Base-by-base conservation (phyloP, 2,888 invertebrate genomes). In the Drosophila subsilvestris region DNA sequence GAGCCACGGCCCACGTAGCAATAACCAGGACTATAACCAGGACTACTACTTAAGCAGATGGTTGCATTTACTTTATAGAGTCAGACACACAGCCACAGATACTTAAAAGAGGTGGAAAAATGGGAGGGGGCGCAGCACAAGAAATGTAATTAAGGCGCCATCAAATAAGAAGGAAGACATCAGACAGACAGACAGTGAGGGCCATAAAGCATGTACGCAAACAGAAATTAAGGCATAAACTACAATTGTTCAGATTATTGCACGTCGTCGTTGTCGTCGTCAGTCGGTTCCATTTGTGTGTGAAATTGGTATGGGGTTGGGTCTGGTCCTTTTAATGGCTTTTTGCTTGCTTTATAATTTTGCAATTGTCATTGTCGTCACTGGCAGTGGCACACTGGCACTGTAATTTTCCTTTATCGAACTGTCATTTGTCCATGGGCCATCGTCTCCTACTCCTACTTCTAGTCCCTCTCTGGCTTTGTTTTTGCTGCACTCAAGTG, bases 201-300 rank as follows among this genome's bases (percentile, higher is more conserved):
- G 72, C 67, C 55, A 74, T 86, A 79, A 83, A 86, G 75, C 68
- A 80, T 56, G 75, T 68, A 57, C 65, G 57, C 58, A 67, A 73
- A 61, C 60, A 59, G 65, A 65, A 84, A 84, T 73, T 63, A 58
- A 71, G 63, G 76, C 82, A 77, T 71, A 71, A 68, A 84, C 72
- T 69, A 77, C 75, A 79, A 74, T 67, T 79, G 79, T 20, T 54
- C 55, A 74, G 74, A 74, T 74, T 74, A 74, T 74, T 74, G 79
- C 75, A 83, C 77, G 75, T 76, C 77, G 61, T 60, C 25, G 22
- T 54, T 6, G 10, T 22, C 43, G n/a, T 12, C 20, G 42, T 22
- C 25, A 12, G 17, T n/a, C n/a, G 17, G 14, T 17, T 55, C 25
- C 27, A 37, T 53, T 55, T 37, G 12, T n/a, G 20, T 20, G n/a